phyloP scores from a whole-genome alignment of 2,888 invertebrate genomes.

The Heteromyza rotundicornis region DNA sequence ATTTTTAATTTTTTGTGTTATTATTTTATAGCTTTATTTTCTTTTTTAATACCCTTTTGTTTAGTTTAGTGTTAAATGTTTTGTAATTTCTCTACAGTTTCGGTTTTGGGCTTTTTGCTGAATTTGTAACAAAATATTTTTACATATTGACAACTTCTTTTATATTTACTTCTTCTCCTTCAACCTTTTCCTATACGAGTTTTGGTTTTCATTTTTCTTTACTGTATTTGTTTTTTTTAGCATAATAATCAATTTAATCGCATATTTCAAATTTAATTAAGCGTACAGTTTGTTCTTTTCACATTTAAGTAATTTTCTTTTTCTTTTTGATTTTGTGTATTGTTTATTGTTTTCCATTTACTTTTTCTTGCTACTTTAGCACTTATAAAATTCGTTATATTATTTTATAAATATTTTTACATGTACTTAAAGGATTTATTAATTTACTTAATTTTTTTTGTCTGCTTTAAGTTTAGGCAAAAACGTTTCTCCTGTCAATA shows the following conservation, averaged over 20 bases:
- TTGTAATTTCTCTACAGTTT: background rate
- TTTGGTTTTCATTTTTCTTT: conserved; percentile 24
- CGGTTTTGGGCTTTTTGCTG: conserved; percentile 3
- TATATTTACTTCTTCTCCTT: conserved; percentile 3
- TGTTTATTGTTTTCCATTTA: conserved; percentile 12
- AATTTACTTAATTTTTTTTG: background rate
- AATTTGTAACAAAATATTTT: conserved; percentile 13
- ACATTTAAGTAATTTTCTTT: conserved; percentile 9
- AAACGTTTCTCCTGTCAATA: background rate
- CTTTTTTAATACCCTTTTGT: too few species aligned
- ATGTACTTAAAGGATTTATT: conserved; percentile 27
- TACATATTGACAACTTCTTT: conserved; percentile 5
- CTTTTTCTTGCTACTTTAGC: conserved; percentile 12
- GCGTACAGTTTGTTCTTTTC: too few species aligned
- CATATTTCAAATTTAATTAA: conserved; percentile 18
- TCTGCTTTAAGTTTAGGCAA: background rate
- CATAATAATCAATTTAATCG: too few species aligned
- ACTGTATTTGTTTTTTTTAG: conserved; percentile 9
- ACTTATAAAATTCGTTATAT: conserved; percentile 19
- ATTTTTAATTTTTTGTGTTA: too few species aligned
- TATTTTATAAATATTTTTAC: conserved; percentile 26
- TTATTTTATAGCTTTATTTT: too few species aligned
- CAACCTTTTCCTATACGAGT: conserved; percentile 23
- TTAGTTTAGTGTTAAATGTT: too few species aligned
- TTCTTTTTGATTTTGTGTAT: background rate